A percentile compares a stretch with the other conserved stretches of the same genome.
These are phyloP conservation scores for Rhynchopsitta pachyrhyncha DNA, from an alignment of 2,113 vertebrate genomes.

Conservation along the genomic window DNA sequence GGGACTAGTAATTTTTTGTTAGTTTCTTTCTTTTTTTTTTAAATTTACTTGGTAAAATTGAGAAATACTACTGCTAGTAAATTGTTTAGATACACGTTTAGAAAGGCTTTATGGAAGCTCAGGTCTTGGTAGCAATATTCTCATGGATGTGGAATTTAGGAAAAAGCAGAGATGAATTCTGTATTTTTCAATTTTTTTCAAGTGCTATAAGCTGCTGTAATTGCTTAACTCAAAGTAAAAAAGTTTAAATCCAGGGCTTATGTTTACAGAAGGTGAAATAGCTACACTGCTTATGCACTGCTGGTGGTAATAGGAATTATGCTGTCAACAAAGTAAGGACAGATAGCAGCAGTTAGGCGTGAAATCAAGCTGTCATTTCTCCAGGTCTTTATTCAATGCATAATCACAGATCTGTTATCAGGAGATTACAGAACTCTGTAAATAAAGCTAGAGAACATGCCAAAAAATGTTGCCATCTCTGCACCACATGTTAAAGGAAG, in stretches of 20 bases:
- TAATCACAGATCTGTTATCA: slow-evolving; percentile 46
- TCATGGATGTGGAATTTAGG: not conserved
- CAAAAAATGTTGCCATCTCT: slow-evolving; percentile 10
- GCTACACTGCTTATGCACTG: not conserved
- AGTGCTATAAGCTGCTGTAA: not conserved
- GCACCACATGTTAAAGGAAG: not conserved
- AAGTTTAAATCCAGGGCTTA: not conserved
- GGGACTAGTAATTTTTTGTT: not conserved
- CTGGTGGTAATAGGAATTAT: not conserved
- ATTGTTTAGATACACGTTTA: not conserved
- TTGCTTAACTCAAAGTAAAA: not conserved
- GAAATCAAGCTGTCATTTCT: slow-evolving; percentile 36
- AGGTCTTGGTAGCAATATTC: not conserved
- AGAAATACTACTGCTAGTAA: not conserved
- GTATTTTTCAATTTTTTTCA: not conserved
- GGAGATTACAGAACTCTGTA: slow-evolving; percentile 50
- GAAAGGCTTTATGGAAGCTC: not conserved
- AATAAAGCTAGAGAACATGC: not conserved
- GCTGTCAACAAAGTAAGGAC: not conserved
- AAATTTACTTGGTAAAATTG: not conserved
- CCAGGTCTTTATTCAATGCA: slow-evolving; percentile 26
- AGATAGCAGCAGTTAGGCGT: not conserved
- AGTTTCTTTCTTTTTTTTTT: not conserved
- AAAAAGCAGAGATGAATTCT: not conserved
- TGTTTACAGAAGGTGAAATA: not conserved